phyloP scores from a whole-genome alignment of 2,888 invertebrate species.

The Xylota segnis region DNA sequence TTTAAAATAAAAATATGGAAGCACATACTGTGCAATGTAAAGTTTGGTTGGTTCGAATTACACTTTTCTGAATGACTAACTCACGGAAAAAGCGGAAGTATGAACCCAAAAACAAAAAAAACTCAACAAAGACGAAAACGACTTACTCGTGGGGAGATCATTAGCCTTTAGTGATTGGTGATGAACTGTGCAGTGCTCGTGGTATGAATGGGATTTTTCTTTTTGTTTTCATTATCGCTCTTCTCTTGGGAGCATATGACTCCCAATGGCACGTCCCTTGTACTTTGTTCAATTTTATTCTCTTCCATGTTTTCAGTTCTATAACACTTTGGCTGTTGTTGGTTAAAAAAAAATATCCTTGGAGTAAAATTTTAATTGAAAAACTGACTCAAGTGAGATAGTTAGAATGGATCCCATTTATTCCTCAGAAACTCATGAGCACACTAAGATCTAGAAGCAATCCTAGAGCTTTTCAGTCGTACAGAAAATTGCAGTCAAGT shows the following conservation, averaged over 20 bases:
- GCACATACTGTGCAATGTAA: too few relatives aligned
- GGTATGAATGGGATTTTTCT: slow-evolving; percentile 18
- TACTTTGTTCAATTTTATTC: slow-evolving; percentile 2
- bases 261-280: neutral
- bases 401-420: too few relatives aligned
- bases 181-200: slow-evolving; percentile 14
- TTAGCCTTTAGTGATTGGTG: slow-evolving; percentile 12
- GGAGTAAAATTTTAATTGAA: too few relatives aligned
- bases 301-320: neutral
- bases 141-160: slow-evolving; percentile 12
- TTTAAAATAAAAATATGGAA: too few relatives aligned
- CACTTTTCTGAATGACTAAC: neutral
- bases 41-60: too few relatives aligned
- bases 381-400: too few relatives aligned
- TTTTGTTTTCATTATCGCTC: slow-evolving; percentile 3
- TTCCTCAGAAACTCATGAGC: too few relatives aligned
- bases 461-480: too few relatives aligned
- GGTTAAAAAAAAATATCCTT: too few relatives aligned
- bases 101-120: neutral
- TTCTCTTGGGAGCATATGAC: slow-evolving; percentile 18
- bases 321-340: too few relatives aligned
- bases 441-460: too few relatives aligned
- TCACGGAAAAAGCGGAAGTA: neutral
- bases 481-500: too few relatives aligned
- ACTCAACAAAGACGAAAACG: slow-evolving; percentile 16